Conservation (phyloP, 2,113 vertebrate species). For the Budorcas taxicolor region DNA sequence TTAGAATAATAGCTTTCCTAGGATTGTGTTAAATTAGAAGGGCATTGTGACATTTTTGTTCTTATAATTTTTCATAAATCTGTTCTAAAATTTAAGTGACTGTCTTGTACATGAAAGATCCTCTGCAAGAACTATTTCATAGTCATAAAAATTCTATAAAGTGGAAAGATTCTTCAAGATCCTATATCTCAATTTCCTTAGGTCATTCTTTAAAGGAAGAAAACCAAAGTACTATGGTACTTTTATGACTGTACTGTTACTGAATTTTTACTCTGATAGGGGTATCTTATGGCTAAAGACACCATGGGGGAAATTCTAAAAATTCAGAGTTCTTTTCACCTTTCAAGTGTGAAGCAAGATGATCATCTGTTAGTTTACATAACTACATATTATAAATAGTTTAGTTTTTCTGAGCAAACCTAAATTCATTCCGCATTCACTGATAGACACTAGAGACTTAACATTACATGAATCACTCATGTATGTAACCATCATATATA, state of each 20-base stretch:
- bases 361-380: constrained; percentile 46
- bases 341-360: background rate
- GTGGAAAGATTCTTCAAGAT: constrained; percentile 7
- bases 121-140: background rate
- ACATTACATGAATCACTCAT: background rate
- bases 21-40: background rate
- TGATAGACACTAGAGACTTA: background rate
- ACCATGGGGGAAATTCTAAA: background rate
- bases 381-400: constrained; percentile 51
- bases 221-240: background rate
- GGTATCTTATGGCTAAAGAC: background rate
- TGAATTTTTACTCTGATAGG: background rate
- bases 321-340: constrained; percentile 20
- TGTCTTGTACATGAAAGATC: background rate
- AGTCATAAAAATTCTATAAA: background rate
- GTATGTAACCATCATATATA: background rate
- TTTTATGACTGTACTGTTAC: background rate
- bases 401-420: constrained; percentile 30
- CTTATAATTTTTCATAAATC: background rate
- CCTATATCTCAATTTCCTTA: constrained; percentile 16
- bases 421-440: constrained; percentile 36
- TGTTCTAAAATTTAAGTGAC: background rate
- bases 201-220: background rate
- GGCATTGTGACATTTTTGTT: background rate
- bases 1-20: background rate